Percentiles rank a stretch among this genome's conserved stretches.
phyloP scores from a whole-genome alignment of 2,797 vertebrate species.

The Sebastolobus altivelis region DNA sequence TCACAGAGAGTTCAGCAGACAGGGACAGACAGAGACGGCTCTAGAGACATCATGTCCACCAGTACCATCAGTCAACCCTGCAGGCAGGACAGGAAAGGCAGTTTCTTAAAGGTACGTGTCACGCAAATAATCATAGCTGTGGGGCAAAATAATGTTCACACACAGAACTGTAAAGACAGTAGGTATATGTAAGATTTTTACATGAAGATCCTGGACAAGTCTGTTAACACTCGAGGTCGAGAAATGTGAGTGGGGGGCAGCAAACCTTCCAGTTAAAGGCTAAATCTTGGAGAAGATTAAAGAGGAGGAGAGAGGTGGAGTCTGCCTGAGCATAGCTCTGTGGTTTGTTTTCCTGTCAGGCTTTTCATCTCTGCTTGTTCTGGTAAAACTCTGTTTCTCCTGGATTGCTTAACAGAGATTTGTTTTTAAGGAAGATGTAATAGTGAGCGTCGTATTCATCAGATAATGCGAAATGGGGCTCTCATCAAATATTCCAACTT shows the following conservation, averaged over 20 bases:
- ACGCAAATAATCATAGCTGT: background rate
- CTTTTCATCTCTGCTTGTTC: background rate
- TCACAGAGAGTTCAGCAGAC: conserved; percentile 79
- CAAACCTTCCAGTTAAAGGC: conserved; percentile 1
- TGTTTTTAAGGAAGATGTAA: background rate
- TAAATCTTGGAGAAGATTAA: conserved; percentile 28
- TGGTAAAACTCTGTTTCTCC: background rate
- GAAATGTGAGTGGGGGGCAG: background rate
- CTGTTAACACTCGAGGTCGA: background rate
- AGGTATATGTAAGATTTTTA: background rate
- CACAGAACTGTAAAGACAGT: background rate
- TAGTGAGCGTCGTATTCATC: background rate
- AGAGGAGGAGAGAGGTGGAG: conserved; percentile 21
- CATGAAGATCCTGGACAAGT: background rate
- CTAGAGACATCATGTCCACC: conserved; percentile 80
- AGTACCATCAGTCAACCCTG: conserved; percentile 79
- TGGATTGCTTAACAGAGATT: background rate
- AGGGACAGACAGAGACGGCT: conserved; percentile 4
- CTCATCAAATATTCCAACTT: conserved; percentile 9
- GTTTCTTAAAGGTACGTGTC: conserved; percentile 94
- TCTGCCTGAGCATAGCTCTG: background rate
- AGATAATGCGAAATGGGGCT: conserved; percentile 7
- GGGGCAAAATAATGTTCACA: background rate
- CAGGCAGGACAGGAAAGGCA: conserved; percentile 87
- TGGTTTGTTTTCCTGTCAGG: conserved; percentile 3